phyloP scores from a whole-genome alignment of 2,113 vertebrate genomes.

The Lipophrys pholis region DNA sequence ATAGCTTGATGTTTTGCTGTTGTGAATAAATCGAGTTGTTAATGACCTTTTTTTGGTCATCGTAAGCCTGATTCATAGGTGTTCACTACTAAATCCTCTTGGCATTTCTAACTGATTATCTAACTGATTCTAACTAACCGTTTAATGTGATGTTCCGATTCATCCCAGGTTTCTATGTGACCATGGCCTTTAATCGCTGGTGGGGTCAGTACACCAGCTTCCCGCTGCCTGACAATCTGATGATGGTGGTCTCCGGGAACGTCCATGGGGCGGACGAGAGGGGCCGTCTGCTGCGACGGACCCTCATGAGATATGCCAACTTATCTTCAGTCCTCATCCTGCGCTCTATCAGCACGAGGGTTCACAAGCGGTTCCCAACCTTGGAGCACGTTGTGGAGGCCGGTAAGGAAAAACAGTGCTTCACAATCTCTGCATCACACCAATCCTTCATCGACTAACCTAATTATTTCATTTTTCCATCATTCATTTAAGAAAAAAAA shows the following conservation, averaged over 20 bases:
- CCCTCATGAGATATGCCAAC: slow-evolving; percentile 90
- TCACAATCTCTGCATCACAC: no score
- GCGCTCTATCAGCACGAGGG: slow-evolving; percentile 89
- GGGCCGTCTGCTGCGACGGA: slow-evolving; percentile 87
- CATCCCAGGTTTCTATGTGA: slow-evolving; percentile 89
- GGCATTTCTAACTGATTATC: no score
- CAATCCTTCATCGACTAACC: no score
- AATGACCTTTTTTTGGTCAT: no score
- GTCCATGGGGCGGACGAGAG: slow-evolving; percentile 88
- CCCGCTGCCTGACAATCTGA: slow-evolving; percentile 91
- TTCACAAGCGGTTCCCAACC: slow-evolving; percentile 88
- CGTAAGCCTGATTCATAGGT: no score
- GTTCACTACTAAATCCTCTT: no score
- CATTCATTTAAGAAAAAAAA: no score
- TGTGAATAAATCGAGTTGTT: no score
- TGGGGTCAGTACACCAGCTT: slow-evolving; percentile 95
- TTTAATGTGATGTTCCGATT: no score
- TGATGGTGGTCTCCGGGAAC: slow-evolving; percentile 91
- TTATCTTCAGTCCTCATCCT: slow-evolving; percentile 90
- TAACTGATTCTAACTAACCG: no score
- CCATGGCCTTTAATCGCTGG: slow-evolving; percentile 90
- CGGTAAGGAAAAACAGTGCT: slow-evolving; percentile 70
- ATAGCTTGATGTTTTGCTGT: background rate
- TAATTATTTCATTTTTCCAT: no score
- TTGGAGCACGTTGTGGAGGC: slow-evolving; percentile 89